Conservation (phyloP, 2,797 vertebrate species). For the Calcarius lapponicus region DNA sequence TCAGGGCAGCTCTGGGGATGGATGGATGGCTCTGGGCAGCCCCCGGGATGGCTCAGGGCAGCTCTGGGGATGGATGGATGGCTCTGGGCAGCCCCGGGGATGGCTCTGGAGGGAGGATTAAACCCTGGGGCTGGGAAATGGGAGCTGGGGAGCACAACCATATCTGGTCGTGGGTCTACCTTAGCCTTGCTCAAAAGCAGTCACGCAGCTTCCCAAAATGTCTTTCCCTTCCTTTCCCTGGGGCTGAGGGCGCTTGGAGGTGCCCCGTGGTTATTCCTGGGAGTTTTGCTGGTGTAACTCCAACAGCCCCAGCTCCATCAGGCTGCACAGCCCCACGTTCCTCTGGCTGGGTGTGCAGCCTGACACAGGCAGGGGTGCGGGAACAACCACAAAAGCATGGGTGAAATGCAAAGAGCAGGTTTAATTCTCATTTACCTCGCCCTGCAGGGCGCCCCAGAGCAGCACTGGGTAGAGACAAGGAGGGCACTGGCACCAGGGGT, state of each 20-base stretch:
- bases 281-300: not conserved
- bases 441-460: not conserved
- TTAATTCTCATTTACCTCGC: not conserved
- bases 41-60: too few relatives aligned
- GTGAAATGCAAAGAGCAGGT: not conserved
- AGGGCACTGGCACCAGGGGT: not conserved
- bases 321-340: not conserved
- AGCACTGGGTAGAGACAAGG: not conserved
- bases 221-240: not conserved
- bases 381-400: not conserved
- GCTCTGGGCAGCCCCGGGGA: rapidly evolving
- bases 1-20: too few relatives aligned
- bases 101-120: not conserved
- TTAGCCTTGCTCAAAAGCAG: not conserved
- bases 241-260: not conserved
- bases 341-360: rapidly evolving
- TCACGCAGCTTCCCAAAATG: not conserved
- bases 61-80: too few relatives aligned
- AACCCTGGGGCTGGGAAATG: not conserved
- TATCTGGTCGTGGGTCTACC: not conserved
- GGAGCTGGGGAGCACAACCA: rapidly evolving
- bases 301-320: not conserved
- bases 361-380: not conserved
- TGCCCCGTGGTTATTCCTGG: not conserved
- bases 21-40: too few relatives aligned